phyloP scores from a whole-genome alignment of 2,888 invertebrate species.

The Caradrina clavipalpis region DNA sequence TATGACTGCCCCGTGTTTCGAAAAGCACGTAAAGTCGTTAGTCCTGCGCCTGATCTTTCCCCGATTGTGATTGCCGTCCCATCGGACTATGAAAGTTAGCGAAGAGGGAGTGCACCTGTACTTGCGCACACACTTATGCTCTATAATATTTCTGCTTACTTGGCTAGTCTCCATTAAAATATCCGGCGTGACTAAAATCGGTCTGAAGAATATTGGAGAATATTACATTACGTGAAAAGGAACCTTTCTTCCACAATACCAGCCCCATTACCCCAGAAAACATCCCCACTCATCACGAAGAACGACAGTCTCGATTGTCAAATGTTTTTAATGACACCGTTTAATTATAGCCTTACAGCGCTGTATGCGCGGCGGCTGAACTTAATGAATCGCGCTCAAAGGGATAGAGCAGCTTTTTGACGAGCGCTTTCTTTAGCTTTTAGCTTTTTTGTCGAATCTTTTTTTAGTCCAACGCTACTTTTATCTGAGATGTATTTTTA shows the following conservation, averaged over 20 bases:
- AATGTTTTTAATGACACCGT: constrained; percentile 35
- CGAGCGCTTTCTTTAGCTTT: constrained; percentile 26
- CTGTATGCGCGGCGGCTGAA: constrained; percentile 26
- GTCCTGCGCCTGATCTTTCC: no score
- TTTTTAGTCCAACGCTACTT: constrained; percentile 6
- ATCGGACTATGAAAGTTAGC: no score
- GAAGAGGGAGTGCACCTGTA: no score
- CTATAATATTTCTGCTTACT: no score
- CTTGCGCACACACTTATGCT: no score
- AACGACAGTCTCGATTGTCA: constrained; percentile 2
- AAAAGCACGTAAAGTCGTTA: no score
- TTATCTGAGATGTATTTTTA: constrained; percentile 13
- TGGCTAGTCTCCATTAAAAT: no score
- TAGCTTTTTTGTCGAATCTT: constrained; percentile 22
- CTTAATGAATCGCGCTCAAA: constrained; percentile 52
- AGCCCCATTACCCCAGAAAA: not conserved
- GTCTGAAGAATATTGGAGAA: no score
- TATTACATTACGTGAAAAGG: not conserved
- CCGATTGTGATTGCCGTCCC: no score
- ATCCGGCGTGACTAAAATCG: no score
- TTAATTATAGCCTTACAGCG: constrained; percentile 48
- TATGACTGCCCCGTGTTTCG: no score
- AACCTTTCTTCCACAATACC: not conserved
- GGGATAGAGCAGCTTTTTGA: constrained; percentile 42
- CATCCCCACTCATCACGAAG: constrained; percentile 1